These are phyloP conservation scores for Albula goreensis DNA, from an alignment of 2,113 vertebrate species.

Conservation along the genomic window DNA sequence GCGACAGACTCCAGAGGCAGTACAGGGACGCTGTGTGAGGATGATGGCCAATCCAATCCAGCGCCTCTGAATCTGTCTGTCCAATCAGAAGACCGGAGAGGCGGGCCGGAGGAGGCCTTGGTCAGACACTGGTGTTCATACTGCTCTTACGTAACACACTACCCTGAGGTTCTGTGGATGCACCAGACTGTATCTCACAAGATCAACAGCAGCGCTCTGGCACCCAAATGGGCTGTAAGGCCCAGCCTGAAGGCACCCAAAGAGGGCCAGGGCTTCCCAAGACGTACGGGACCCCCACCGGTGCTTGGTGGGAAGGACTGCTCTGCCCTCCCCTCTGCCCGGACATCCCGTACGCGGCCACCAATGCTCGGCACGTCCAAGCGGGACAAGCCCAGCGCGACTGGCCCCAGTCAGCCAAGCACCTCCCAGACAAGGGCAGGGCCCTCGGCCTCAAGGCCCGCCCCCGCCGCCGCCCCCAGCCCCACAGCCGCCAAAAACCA, in stretches of 20 bases:
- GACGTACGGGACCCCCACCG: conserved; percentile 88
- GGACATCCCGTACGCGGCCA: conserved; percentile 77
- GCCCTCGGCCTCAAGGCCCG: too few species aligned
- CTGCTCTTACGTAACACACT: conserved; percentile 85
- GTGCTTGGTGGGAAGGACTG: conserved; percentile 85
- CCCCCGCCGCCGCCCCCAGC: background rate
- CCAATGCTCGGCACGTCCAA: conserved; percentile 50
- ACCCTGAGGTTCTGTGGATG: conserved; percentile 94
- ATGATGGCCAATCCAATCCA: background rate
- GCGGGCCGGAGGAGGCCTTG: conserved; percentile 67
- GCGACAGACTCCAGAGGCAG: background rate
- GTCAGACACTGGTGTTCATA: conserved; percentile 84
- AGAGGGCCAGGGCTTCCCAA: conserved; percentile 69
- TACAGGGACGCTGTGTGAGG: background rate
- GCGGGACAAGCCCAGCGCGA: conserved; percentile 53
- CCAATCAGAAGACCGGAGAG: conserved; percentile 53
- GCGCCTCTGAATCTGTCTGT: conserved; percentile 62
- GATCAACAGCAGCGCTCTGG: conserved; percentile 77
- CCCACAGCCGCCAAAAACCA: background rate
- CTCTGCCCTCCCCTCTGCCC: conserved; percentile 76
- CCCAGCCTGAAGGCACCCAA: conserved; percentile 71
- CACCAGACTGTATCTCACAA: conserved; percentile 89
- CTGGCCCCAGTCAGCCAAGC: conserved; percentile 57
- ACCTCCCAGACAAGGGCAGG: conserved; percentile 38
- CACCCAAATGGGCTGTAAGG: conserved; percentile 82